A percentile compares a stretch with the other conserved stretches of the same genome.
Conservation (phyloP, 2,888 invertebrate genomes). For the Drosophila kuntzei region DNA sequence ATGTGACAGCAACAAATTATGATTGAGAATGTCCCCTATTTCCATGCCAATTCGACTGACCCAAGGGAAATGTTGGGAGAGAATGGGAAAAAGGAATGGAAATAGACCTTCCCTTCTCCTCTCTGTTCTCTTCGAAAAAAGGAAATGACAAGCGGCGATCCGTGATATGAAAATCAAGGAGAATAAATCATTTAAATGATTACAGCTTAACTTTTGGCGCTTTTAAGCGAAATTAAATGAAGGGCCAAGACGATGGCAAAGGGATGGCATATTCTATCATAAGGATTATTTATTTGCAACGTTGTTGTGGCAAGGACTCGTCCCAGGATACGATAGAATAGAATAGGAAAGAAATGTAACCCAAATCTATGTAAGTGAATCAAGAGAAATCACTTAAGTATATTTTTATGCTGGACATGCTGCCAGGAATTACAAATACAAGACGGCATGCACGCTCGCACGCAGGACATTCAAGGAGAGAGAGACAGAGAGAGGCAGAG, state of each 20-base stretch:
- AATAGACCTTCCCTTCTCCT: constrained; percentile 4
- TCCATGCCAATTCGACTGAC: constrained; percentile 24
- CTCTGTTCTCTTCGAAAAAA: background rate
- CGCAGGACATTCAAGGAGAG: constrained; percentile 26
- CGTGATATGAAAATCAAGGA: constrained; percentile 79
- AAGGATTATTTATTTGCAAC: constrained; percentile 79
- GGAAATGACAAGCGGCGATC: constrained; percentile 61
- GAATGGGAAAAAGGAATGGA: constrained; percentile 21
- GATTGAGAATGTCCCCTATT: constrained; percentile 72
- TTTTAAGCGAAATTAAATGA: constrained; percentile 82
- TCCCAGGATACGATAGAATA: constrained; percentile 48
- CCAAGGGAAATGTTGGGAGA: constrained; percentile 29
- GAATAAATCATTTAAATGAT: constrained; percentile 81
- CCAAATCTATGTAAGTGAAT: constrained; percentile 82
- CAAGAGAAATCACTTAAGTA: constrained; percentile 82
- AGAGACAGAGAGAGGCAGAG: background rate
- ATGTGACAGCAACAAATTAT: constrained; percentile 82
- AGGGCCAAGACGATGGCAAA: constrained; percentile 42
- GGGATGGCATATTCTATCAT: constrained; percentile 61
- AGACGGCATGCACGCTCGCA: constrained; percentile 68
- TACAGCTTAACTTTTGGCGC: constrained; percentile 82
- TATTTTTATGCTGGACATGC: constrained; percentile 82
- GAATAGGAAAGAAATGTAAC: constrained; percentile 76
- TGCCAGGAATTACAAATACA: constrained; percentile 82
- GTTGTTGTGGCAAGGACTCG: constrained; percentile 37